Base-by-base conservation (phyloP, 2,113 vertebrate genomes). In the Phrynosoma blainvillii region DNA sequence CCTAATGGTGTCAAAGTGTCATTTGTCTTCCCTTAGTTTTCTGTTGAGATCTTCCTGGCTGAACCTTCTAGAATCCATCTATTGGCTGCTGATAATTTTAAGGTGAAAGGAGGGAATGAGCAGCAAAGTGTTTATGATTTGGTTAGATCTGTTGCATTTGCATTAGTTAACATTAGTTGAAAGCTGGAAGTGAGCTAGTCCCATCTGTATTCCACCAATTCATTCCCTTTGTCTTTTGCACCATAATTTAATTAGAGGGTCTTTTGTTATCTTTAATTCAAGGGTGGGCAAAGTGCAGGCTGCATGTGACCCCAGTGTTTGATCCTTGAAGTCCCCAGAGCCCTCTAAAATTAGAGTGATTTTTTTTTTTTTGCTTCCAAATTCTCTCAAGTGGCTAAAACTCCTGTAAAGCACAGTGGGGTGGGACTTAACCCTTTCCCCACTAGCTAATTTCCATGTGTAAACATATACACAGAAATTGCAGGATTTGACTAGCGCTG, bases 181-280 rank as follows among this genome's bases (percentile, higher is more conserved):
- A 20, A 54, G 52, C n/a, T 68, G 47, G 12, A 23, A n/a, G 0
- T 36, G 59, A 54, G 76, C 70, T 52, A n/a, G 36, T 66, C 56
- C 25, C 18, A 47, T 32, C 9, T 65, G 10, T 79, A 80, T 14
- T 0, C 0, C 23, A 52, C 9, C 73, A 75, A 13, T 78, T 78
- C 25, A 9, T 66, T 66, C 62, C 14, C 68, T 82, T 68, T 62
- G 59, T 62, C 59, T 62, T 62, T 62, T 62, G 14, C 14, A 62
- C 18, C 59, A 62, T 18, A 62, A 16, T 62, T 62, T 14, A 62
- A 18, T 62, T 3, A 18, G 59, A 16, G 23, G 32, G 73, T 27
- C 59, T 62, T 42, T 68, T 65, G 23, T 40, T 8, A 9, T 12
- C 42, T 78, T 23, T 56, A 36, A 75, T 75, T 59, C 14, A 25